Evolutionary conservation across 2,888 invertebrate species (phyloP), one percentile per base, ranked within the genome.

Genomic region (Baronia brevicornis): DNA sequence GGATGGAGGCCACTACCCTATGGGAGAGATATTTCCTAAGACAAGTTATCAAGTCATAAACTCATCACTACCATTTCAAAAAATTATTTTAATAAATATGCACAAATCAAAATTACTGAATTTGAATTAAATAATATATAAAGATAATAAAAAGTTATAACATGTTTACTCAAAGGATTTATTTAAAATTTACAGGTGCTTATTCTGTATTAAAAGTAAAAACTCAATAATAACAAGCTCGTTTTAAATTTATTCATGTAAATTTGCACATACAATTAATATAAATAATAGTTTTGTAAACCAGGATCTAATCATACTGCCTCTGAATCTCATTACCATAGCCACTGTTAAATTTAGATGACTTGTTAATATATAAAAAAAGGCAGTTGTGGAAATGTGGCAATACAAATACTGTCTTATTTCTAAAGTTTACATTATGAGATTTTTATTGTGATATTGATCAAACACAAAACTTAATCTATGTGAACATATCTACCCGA

Each of bases 231-330:
- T 52, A 54, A 54, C 79, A 80, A 82, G 78, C 79, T 79, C 77
- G 62, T 84, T 84, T 80, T 68, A 69, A 80, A 70, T 85, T 85
- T 84, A 84, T 84, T 85, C 68, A 82, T 84, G 84, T 84, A 85
- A 85, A 85, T 84, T 84, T 84, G 84, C 82, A 79, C 77, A 74
- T 80, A 84, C 80, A 80, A 73, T 84, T 77, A 84, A 70, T 85
- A 85, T 82, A 85, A 85, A 85, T 74, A 54, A 78, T 82, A 78
- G 74, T 84, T 78, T 73, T 79, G 78, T 84, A 80, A 77, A 82
- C 75, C 68, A 72, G 78, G 77, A 68, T 73, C 72, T 73, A 79
- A n/a, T 56, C 51, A 58, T 55, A 54, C 65, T 63, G 60, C 67
- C 73, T 67, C 61, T 51, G 46, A 60, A 54, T 57, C 49, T 54